Base-by-base conservation (phyloP, 1,140 invertebrate genomes). In the Drosophila pachea region DNA sequence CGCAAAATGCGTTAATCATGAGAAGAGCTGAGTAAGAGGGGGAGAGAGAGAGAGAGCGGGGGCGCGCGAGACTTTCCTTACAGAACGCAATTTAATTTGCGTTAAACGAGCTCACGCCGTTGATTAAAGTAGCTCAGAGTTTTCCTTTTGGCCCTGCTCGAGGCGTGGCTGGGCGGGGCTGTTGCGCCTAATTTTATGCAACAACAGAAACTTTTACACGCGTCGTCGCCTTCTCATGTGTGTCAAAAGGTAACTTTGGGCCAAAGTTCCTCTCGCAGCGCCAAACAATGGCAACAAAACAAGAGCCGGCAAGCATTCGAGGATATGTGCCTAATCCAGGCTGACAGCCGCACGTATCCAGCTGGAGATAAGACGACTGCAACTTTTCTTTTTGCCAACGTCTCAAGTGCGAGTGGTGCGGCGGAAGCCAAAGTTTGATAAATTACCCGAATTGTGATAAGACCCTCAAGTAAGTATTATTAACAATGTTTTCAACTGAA, bases 1-100 rank as follows among this genome's bases (percentile, higher is more conserved):
- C 76, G 79, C 62, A 83, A 83, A 83, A 84, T 79, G 68, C 79
- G 79, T 84, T 83, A 84, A 83, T 83, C 79, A 83, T 86, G 63
- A 70, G 70, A 65, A 32, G 61, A 69, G 77, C 61, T 56, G 64
- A 63, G 31, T n/a, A n/a, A n/a, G n/a, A n/a, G n/a, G n/a, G n/a
- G 1, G 22, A 22, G 22, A 3, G 22, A 22, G 22, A 22, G 22
- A 3, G 22, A 22, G 22, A 22, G 22, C 3, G 22, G 22, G 22
- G 22, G 22, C 1, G 22, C 1, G 22, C 35, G 32, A 52, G 32
- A 35, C 63, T 71, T 79, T 62, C 62, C 62, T 65, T 76, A 48
- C 49, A 73, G 47, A 84, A 68, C 73, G 62, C 72, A 84, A 86
- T 79, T 86, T 84, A 84, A 86, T 86, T 84, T 84, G 73, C 79